Evolutionary conservation across 1,140 invertebrate species (phyloP).

Genomic region (Metaphire vulgaris): DNA sequence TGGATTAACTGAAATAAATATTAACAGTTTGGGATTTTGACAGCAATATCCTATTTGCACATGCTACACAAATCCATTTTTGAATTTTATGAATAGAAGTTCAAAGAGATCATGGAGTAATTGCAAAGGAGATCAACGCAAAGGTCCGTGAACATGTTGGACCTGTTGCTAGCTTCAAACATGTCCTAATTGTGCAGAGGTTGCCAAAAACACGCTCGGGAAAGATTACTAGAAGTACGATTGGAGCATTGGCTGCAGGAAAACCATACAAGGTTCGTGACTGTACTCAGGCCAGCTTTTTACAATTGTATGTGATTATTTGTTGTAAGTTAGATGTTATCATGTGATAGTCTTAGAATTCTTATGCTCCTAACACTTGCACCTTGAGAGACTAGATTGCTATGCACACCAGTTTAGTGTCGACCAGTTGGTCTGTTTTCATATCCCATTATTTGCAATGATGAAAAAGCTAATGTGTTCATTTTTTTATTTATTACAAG

Average conservation of each 20-base stretch:
- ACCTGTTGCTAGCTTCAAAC: conserved; percentile 77
- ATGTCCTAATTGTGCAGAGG: conserved; percentile 66
- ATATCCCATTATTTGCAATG: not conserved
- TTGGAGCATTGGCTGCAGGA: conserved; percentile 71
- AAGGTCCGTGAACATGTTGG: conserved; percentile 73
- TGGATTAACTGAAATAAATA: too few species aligned
- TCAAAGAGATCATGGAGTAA: conserved; percentile 33
- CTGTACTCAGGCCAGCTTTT: not conserved
- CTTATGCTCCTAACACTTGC: not conserved
- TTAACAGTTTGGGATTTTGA: too few species aligned
- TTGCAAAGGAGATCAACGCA: conserved; percentile 47
- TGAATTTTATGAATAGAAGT: conserved; percentile 34
- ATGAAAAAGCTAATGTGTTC: too few species aligned
- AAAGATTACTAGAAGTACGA: conserved; percentile 77
- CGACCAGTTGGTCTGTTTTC: not conserved
- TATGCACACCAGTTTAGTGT: not conserved
- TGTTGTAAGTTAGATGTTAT: not conserved
- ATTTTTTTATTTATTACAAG: too few species aligned
- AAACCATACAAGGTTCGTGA: conserved; percentile 63
- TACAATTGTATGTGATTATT: conserved; percentile 4
- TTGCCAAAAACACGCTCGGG: conserved; percentile 71
- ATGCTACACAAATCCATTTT: too few species aligned
- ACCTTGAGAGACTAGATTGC: not conserved
- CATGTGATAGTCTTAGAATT: not conserved
- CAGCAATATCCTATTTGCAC: too few species aligned